Base-by-base conservation (phyloP, 1,140 invertebrate species). In the Matsumurasca onukii region DNA sequence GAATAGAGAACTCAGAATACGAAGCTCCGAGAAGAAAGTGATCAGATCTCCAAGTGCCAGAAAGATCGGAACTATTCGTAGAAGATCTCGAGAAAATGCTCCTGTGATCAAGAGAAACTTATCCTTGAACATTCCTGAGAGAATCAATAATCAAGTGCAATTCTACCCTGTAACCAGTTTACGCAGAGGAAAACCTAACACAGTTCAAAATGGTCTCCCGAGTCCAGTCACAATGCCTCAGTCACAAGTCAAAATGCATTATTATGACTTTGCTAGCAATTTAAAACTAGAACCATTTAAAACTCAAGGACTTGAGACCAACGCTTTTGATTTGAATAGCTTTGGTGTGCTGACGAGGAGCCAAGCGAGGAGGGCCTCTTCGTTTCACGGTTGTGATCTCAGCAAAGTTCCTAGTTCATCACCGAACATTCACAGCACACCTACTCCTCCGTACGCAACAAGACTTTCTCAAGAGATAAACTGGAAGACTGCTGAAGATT, bases 21-120 rank as follows among this genome's bases (percentile, higher is more conserved):
- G 89, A 59, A 88, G 85, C 45, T 78, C 81, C 45, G 88, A 91
- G 75, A 82, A 86, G 31, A 87, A 88, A 77, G 85, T 91, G 20
- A 90, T 91, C 71, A 80, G 90, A 73, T 92, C 90, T 1, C 91
- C 90, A 0, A 91, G 90, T 76, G 90, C 89, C 25, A 82, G 90
- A 34, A 91, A 90, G 82, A 92, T 92, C 69, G 90, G 90, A 25
- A 87, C 80, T 25, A 84, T 92, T 55, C 79, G 89, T 75, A 81
- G 89, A 45, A 78, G 89, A 59, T 91, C 89, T 0, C 82, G 82
- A 73, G 87, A 89, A 68, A 80, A 72, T 9, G 74, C 75, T 29
- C 73, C 73, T 63, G 61, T 69, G 68, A 74, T 72, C 22, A 72
- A 75, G 65, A 29, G 78, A 29, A 78, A 80, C 67, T 71, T 77